A percentile compares a stretch with the other conserved stretches of the same genome.
phyloP scores from a whole-genome alignment of 2,797 vertebrate species.

The Sylvia borin region DNA sequence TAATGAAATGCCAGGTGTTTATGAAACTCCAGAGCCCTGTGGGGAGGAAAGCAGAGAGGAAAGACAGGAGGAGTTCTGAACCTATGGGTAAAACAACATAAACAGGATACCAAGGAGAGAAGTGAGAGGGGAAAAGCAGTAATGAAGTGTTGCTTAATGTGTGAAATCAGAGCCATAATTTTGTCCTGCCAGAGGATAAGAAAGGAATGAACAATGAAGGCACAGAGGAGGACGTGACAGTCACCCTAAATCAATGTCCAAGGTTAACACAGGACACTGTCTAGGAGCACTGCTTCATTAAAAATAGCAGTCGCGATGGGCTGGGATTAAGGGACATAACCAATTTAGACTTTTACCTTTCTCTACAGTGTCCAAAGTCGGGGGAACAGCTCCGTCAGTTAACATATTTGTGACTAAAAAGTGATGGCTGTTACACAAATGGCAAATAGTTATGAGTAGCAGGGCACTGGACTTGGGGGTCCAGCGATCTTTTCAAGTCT shows the following conservation, averaged over 20 bases:
- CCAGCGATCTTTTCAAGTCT: background rate
- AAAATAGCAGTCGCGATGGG: background rate
- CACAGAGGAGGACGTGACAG: conserved; percentile 1
- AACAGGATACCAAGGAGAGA: conserved; percentile 59
- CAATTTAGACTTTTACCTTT: background rate
- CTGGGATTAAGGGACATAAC: conserved; percentile 8
- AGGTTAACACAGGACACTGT: conserved; percentile 36
- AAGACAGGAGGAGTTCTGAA: conserved; percentile 29
- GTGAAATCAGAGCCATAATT: conserved; percentile 50
- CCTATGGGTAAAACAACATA: conserved; percentile 43
- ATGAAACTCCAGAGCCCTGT: conserved; percentile 61
- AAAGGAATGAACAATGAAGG: conserved; percentile 53
- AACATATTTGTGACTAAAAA: background rate
- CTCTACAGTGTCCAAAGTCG: background rate
- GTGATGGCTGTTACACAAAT: background rate
- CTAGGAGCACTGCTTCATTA: background rate
- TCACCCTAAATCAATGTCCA: conserved; percentile 26
- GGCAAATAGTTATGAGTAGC: background rate
- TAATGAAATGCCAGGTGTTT: conserved; percentile 72
- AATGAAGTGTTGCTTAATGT: conserved; percentile 41
- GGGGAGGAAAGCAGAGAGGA: background rate
- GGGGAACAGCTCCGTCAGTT: background rate
- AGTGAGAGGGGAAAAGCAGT: background rate
- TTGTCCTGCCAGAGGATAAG: conserved; percentile 50
- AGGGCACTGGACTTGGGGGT: background rate